Evolutionary conservation across 1,140 invertebrate genomes (phyloP), one percentile per base, ranked within the genome.

Genomic region (Brachionus rubens): DNA sequence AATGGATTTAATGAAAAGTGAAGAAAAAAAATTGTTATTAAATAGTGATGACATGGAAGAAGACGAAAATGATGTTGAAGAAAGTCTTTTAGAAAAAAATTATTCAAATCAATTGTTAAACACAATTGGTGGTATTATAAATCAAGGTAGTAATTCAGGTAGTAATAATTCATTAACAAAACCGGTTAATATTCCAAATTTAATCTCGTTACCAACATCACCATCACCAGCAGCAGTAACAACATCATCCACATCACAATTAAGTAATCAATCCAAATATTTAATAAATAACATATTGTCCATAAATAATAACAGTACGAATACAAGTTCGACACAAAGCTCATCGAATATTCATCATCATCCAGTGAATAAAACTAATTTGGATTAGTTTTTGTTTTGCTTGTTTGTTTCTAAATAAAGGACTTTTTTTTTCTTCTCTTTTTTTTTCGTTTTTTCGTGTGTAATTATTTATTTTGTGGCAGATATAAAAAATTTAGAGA

Each of bases 41-140:
- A 65, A 65, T 21, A 65, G 59, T 65, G 40, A 65, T 65, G 40
- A 65, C 12, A 65, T 43, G 16, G 33, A 65, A 24, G 40, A 43
- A 26, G 40, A 43, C 21, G 33, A 65, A 21, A 43, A 24, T n/a
- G 36, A 24, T 21, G 30, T 65, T 10, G 9, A 46, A 46, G 59
- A 43, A 24, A 43, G 16, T 24, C 14, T 43, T 12, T 43, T 65
- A 41, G 59, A 59, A 28, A 59, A 59, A n/a, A 59, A 59, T 36
- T 59, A 59, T 19, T 43, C 36, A 19, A 43, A 19, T 43, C 54
- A 59, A 65, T 30, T 65, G 30, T 43, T 65, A 28, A 65, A 65
- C 14, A 65, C 59, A 28, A 65, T 65, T 12, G 59, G 59, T 65
- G 59, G 59, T 43, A 65, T 65, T 24, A 65, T 65, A 19, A 65